A percentile compares a stretch with the other conserved stretches of the same genome.
These are phyloP conservation scores for Xenotilapia flavipinnis DNA, from an alignment of 2,113 vertebrate genomes.

Conservation along the genomic window DNA sequence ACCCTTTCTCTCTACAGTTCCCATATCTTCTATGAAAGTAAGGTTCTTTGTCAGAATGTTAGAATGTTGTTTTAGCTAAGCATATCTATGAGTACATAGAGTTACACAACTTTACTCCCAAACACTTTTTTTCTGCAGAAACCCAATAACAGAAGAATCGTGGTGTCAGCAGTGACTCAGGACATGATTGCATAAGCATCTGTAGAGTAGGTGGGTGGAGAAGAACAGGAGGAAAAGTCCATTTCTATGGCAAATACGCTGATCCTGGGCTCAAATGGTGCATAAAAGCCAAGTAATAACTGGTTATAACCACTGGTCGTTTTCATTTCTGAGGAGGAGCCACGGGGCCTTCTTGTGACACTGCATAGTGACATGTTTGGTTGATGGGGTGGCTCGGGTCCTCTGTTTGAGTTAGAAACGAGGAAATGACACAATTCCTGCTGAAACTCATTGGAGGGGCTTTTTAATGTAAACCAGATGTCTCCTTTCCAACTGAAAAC, in stretches of 20 bases:
- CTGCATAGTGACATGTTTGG: not conserved
- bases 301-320: not conserved
- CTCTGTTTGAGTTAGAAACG: not conserved
- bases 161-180: not conserved
- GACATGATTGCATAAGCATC: conserved; percentile 18
- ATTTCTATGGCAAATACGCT: not conserved
- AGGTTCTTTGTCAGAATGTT: not conserved
- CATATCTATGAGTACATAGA: not conserved
- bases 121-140: not conserved
- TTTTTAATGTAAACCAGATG: conserved; percentile 64
- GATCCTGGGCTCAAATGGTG: not conserved
- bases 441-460: conserved; percentile 2
- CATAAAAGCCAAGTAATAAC: not conserved
- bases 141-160: not conserved
- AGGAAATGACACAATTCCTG: conserved; percentile 62
- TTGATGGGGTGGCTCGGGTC: not conserved
- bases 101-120: not conserved
- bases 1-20: not conserved
- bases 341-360: not conserved
- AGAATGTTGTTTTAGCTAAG: not conserved
- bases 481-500: not conserved
- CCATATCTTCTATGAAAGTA: not conserved
- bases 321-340: not conserved
- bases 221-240: not conserved
- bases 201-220: conserved; percentile 1